Conservation (phyloP, 2,888 invertebrate genomes). For the Aleiodes leptofemur region DNA sequence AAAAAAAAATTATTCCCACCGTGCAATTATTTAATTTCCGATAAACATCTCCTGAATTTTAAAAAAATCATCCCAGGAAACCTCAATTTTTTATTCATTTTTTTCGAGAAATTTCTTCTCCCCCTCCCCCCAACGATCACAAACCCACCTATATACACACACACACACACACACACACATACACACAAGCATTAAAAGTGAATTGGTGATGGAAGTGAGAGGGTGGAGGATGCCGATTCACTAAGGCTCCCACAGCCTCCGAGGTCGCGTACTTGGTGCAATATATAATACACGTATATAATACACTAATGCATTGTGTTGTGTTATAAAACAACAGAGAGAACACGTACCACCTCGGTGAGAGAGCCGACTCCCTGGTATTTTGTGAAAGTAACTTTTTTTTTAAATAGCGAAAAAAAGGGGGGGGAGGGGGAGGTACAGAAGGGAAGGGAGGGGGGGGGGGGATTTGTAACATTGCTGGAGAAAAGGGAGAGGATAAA, state of each 20-base stretch:
- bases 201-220: too few species aligned
- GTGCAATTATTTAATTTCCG: constrained; percentile 45
- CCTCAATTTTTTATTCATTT: constrained; percentile 2
- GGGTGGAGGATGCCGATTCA: background rate
- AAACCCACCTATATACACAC: too few species aligned
- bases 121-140: too few species aligned
- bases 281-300: constrained; percentile 25
- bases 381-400: constrained; percentile 33
- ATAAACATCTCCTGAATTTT: constrained; percentile 42
- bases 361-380: constrained; percentile 33
- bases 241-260: constrained; percentile 29
- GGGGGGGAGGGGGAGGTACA: constrained; percentile 41
- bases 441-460: constrained; percentile 32
- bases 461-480: constrained; percentile 38
- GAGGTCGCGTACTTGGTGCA: constrained; percentile 38
- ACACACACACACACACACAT: too few species aligned
- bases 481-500: constrained; percentile 44
- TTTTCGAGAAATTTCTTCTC: background rate
- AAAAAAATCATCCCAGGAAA: constrained; percentile 29
- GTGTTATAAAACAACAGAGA: constrained; percentile 36
- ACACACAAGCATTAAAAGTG: too few species aligned
- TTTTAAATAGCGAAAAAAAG: constrained; percentile 53
- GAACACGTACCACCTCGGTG: constrained; percentile 34
- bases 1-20: constrained; percentile 22
- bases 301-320: constrained; percentile 20